Percentiles rank a stretch among this genome's conserved stretches.
Conservation (phyloP, 37 sponge, comb jelly and placozoan species). For the Crambe crambe region DNA sequence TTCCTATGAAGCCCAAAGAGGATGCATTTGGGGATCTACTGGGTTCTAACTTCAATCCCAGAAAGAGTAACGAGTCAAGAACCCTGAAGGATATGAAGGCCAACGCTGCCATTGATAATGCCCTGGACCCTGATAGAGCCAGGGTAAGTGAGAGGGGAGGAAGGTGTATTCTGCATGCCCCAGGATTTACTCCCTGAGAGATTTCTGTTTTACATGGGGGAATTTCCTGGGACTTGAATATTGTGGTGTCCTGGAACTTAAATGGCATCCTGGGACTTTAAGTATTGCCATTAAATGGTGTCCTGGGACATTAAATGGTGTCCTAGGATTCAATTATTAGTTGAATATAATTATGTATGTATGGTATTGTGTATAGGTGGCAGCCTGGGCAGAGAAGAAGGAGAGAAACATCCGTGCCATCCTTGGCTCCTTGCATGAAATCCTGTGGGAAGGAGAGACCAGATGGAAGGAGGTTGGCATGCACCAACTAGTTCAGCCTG, state of each 20-base stretch:
- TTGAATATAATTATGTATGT: conserved; percentile 14
- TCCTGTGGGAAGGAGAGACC: conserved; percentile 93
- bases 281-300: neutral
- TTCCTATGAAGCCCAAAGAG: conserved; percentile 9
- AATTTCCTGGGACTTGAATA: too few species aligned
- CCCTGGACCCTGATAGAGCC: conserved; percentile 73
- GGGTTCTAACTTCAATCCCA: conserved; percentile 38
- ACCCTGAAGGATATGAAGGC: conserved; percentile 78
- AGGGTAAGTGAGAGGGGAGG: conserved; percentile 38
- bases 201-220: too few species aligned
- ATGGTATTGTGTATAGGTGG: conserved; percentile 58
- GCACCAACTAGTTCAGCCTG: conserved; percentile 87
- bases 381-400: conserved; percentile 85
- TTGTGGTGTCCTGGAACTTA: neutral
- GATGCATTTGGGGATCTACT: conserved; percentile 78
- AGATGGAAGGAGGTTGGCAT: conserved; percentile 87
- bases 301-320: neutral
- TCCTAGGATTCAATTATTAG: neutral
- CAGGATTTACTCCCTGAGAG: neutral
- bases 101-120: conserved; percentile 45
- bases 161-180: neutral
- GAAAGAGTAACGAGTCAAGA: conserved; percentile 19
- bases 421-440: conserved; percentile 80
- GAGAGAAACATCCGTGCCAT: conserved; percentile 93
- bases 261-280: too few species aligned